These are phyloP conservation scores for Panthera tigris DNA, from an alignment of 2,113 vertebrate genomes.

Conservation along the genomic window DNA sequence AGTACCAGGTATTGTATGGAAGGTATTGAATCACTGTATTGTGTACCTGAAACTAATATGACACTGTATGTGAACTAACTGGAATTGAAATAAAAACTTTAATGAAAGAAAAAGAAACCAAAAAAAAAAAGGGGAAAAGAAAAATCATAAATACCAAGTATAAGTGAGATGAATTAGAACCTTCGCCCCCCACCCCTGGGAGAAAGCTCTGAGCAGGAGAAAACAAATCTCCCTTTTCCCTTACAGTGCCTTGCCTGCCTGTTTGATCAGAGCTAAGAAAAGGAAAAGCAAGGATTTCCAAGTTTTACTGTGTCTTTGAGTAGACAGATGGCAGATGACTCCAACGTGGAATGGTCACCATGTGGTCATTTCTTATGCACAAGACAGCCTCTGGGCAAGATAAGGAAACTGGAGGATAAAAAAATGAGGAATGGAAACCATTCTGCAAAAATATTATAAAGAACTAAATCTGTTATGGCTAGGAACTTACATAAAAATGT, in stretches of 20 bases:
- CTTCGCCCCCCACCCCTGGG: not conserved
- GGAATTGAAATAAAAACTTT: not conserved
- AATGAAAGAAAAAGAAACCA: not conserved
- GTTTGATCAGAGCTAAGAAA: not conserved
- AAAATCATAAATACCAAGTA: not conserved
- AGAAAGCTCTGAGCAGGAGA: not conserved
- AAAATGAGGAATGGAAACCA: constrained; percentile 1
- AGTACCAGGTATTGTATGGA: not conserved
- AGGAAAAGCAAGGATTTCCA: constrained; percentile 29
- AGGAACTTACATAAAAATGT: constrained; percentile 41
- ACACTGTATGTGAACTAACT: not conserved
- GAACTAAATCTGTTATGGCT: not conserved
- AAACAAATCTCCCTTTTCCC: not conserved
- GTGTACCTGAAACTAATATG: not conserved
- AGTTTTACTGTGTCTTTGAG: not conserved
- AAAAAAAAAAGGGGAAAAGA: not conserved
- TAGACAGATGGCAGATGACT: not conserved
- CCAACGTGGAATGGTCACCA: not conserved
- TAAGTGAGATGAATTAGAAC: not conserved
- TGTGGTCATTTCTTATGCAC: not conserved
- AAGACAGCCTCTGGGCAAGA: not conserved
- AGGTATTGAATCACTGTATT: not conserved
- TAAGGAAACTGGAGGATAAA: not conserved
- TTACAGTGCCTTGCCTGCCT: not conserved
- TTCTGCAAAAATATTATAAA: not conserved